phyloP scores from a whole-genome alignment of 2,888 invertebrate species.

The Rutpela maculata region DNA sequence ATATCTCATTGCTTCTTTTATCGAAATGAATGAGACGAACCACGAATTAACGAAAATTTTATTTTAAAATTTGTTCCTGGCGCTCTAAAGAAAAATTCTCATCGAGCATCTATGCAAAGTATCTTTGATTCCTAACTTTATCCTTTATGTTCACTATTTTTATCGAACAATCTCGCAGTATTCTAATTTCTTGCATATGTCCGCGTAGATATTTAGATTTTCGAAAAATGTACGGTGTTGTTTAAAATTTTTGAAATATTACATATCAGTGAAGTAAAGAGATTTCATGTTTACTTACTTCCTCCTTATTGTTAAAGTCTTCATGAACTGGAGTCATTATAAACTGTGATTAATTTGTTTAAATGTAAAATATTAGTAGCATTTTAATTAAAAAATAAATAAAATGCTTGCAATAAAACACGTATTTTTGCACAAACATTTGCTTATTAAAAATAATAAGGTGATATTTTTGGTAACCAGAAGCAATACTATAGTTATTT shows the following conservation, averaged over 20 bases:
- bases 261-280: constrained; percentile 35
- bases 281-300: constrained; percentile 51
- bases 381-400: constrained; percentile 49
- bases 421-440: constrained; percentile 72
- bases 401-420: constrained; percentile 70
- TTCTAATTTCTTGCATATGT: too few species aligned
- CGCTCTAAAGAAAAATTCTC: too few species aligned
- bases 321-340: constrained; percentile 40
- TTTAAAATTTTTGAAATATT: not conserved
- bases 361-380: constrained; percentile 44
- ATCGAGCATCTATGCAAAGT: too few species aligned
- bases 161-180: too few species aligned
- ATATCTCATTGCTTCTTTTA: too few species aligned
- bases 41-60: too few species aligned
- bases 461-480: constrained; percentile 74
- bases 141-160: too few species aligned
- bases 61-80: too few species aligned
- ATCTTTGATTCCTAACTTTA: too few species aligned
- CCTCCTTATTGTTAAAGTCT: constrained; percentile 19
- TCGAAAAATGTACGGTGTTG: not conserved
- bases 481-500: constrained; percentile 72
- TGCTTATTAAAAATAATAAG: constrained; percentile 64
- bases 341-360: constrained; percentile 52
- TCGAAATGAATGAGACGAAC: too few species aligned
- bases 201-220: not conserved